Evolutionary conservation across 2,888 invertebrate species (phyloP), one percentile per base, ranked within the genome.

Genomic region (Chrysina gloriosa): DNA sequence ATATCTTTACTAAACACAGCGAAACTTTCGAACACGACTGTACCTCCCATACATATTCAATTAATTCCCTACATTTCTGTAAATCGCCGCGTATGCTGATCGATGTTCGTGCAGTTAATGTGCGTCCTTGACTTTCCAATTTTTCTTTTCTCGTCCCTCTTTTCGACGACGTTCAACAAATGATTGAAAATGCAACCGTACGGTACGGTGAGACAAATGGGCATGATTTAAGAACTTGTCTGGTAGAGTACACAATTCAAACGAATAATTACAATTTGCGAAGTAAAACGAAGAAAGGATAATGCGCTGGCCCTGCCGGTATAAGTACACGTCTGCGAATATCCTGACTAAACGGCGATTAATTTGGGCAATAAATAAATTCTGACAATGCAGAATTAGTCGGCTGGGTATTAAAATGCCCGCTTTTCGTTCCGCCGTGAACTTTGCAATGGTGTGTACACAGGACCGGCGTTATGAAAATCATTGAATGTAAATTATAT

Each of bases 301-400:
- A 52, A 52, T 52, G 31, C 14, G 29, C 19, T 16, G 31, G 52
- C 3, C 52, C 16, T 1, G 31, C 9, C 31, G 0, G 19, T 47
- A 21, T 47, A 16, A 9, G 29, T 29, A 52, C 31, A 52, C n/a
- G 52, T 19, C 52, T 16, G 19, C 52, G 27, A 52, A 52, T 52
- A 31, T 52, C 52, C 31, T 34, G 29, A 14, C 31, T 52, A 31
- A 52, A 36, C 34, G 6, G 64, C 34, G 50, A 63, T 63, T 63
- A 63, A 45, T 63, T 29, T 27, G 34, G 42, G 39, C 65, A 27
- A 65, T 65, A 65, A 47, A 63, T 63, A 31, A 65, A 65, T 52
- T 65, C 52, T 42, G 65, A 65, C 65, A 65, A 65, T 54, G 65
- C 65, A 29, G 16, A 65, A 65, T 65, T 65, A 65, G 54, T 65